A percentile compares a stretch with the other conserved stretches of the same genome.
These are phyloP conservation scores for Melanophora roralis DNA, from an alignment of 2,888 invertebrate species.

Conservation along the genomic window DNA sequence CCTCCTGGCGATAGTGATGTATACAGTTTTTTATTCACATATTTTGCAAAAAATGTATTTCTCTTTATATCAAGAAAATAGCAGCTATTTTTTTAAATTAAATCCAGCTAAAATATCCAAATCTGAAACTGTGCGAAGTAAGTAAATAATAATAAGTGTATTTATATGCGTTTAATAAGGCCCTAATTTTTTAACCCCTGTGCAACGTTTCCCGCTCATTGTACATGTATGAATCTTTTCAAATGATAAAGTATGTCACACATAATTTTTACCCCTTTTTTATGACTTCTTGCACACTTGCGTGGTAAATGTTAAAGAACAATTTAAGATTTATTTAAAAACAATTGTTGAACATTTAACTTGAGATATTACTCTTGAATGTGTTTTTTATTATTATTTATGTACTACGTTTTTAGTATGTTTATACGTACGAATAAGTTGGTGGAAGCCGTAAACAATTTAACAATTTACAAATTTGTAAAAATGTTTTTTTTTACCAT, in stretches of 20 bases:
- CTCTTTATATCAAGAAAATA: too few species aligned
- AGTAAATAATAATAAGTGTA: too few species aligned
- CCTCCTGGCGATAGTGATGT: too few species aligned
- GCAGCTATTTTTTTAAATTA: too few species aligned
- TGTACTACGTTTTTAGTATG: too few species aligned
- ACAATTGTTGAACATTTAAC: slow-evolving; percentile 57
- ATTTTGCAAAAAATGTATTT: too few species aligned
- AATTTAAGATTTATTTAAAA: slow-evolving; percentile 56
- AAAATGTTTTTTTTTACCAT: not conserved
- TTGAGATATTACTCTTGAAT: slow-evolving; percentile 24
- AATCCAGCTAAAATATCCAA: too few species aligned
- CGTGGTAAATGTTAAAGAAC: slow-evolving; percentile 4
- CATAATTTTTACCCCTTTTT: not conserved
- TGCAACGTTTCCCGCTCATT: too few species aligned
- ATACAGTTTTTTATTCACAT: too few species aligned
- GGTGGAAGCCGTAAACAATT: slow-evolving; percentile 20
- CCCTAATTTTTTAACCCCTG: too few species aligned
- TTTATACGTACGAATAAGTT: not conserved
- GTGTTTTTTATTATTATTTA: slow-evolving; percentile 45
- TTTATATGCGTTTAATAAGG: too few species aligned
- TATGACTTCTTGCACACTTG: not conserved
- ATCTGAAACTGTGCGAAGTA: too few species aligned
- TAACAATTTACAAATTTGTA: not conserved
- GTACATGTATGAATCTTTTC: slow-evolving; percentile 36
- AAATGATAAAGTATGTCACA: slow-evolving; percentile 56